phyloP scores from a whole-genome alignment of 2,888 invertebrate genomes.

The Nemapogon koenigi region DNA sequence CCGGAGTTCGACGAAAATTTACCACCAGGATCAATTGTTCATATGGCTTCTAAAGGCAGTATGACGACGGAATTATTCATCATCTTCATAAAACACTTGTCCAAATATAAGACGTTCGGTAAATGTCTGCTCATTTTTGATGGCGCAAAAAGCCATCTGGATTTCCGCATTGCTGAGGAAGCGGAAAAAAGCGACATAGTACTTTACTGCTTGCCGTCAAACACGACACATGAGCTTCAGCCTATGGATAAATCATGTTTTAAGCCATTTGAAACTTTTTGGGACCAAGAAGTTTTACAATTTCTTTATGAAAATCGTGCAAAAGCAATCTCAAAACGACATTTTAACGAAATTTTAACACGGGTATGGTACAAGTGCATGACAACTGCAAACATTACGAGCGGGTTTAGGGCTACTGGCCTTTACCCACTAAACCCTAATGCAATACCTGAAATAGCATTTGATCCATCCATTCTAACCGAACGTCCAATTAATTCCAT shows the following conservation, averaged over 20 bases:
- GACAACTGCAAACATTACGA: conserved; percentile 16
- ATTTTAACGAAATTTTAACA: conserved; percentile 4
- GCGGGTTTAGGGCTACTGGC: conserved; percentile 16
- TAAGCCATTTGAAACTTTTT: conserved; percentile 16
- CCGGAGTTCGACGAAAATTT: conserved; percentile 15
- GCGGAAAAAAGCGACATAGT: conserved; percentile 6
- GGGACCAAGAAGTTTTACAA: conserved; percentile 15
- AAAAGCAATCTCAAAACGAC: neutral
- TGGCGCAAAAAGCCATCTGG: conserved; percentile 12
- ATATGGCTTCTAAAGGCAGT: conserved; percentile 19
- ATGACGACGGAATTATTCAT: conserved; percentile 17
- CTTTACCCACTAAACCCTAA: conserved; percentile 16
- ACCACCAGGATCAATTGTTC: conserved; percentile 17
- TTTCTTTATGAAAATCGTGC: too few species aligned
- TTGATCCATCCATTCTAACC: conserved; percentile 10
- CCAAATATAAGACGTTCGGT: conserved; percentile 14
- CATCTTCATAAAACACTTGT: conserved; percentile 17
- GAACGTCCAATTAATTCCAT: conserved; percentile 1
- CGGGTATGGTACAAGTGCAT: conserved; percentile 15
- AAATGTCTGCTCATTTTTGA: conserved; percentile 20
- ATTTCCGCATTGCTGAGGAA: conserved; percentile 3
- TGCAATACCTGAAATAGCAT: conserved; percentile 12
- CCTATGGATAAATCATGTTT: conserved; percentile 15
- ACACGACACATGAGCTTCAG: conserved; percentile 14
- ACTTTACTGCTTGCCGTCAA: conserved; percentile 14